phyloP scores from a whole-genome alignment of 2,113 vertebrate species.

The Heterocephalus glaber region DNA sequence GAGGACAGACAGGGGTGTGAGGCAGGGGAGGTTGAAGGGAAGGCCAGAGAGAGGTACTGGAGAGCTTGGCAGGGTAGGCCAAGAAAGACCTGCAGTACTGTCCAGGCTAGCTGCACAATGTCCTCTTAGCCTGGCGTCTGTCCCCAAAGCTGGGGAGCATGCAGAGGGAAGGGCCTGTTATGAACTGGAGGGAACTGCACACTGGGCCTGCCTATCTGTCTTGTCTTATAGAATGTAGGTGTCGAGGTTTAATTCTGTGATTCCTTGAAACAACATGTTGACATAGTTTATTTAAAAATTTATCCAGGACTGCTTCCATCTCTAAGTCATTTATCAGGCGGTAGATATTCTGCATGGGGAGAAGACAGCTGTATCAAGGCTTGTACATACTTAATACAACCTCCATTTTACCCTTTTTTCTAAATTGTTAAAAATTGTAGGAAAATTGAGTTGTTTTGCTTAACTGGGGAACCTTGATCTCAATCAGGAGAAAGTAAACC shows the following conservation, averaged over 20 bases:
- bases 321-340: background rate
- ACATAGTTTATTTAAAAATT: slow-evolving; percentile 22
- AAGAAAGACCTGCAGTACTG: background rate
- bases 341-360: background rate
- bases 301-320: background rate
- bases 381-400: background rate
- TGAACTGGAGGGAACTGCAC: background rate
- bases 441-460: slow-evolving; percentile 38
- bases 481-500: slow-evolving; percentile 22
- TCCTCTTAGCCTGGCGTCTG: background rate
- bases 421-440: slow-evolving; percentile 49
- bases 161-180: background rate
- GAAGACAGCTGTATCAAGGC: background rate
- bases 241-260: background rate
- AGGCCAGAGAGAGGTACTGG: background rate
- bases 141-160: background rate
- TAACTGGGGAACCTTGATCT: slow-evolving; percentile 31
- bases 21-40: background rate
- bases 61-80: background rate
- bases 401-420: background rate
- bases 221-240: background rate
- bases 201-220: background rate
- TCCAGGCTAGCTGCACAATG: background rate
- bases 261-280: slow-evolving; percentile 7
- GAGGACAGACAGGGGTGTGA: background rate